Base-by-base conservation (phyloP, 2,888 invertebrate genomes). In the Drosophila leonis region DNA sequence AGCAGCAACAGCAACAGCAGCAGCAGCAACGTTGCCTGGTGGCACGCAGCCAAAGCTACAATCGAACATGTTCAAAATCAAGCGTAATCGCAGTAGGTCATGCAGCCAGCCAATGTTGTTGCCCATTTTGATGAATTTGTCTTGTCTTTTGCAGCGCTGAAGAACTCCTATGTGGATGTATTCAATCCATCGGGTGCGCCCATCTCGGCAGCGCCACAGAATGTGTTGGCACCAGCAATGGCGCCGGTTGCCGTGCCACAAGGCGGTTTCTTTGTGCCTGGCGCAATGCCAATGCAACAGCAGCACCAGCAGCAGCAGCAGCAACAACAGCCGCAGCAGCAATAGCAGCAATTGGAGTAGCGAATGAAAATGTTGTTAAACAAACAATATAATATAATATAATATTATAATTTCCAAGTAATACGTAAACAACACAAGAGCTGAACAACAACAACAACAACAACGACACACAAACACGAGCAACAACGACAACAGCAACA, bases 141-240 rank as follows among this genome's bases (percentile, higher is more conserved):
- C 7, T 33, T n/a, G 6, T 39, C 3, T 4, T 9, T 93, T 92
- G 9, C 92, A 97, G 97, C 96, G 90, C 94, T 97, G 90, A 96
- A 97, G 93, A 96, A 96, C 90, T 96, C 97, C 70, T 98, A 98
- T 93, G 97, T 98, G 83, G 98, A 98, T 93, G 97, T 98, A 68
- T 96, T 98, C 93, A 97, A 97, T 94, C 96, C 96, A 46, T 93
- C 94, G 77, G 95, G 95, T 62, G 92, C 93, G 44, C 90, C 92
- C 31, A 82, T 91, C 71, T 82, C 92, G 13, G 91, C 92, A 65
- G 80, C 90, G 37, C 80, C 90, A 20, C 93, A 92, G 71, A 91
- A 91, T 77, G 91, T 93, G 33, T 70, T 93, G 80, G 93, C 93
- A 24, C 93, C 93, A 4, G 84, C 90, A n/a, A 75, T 93, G 79